Evolutionary conservation across 2,888 invertebrate species (phyloP), one percentile per base, ranked within the genome.

Genomic region (Eristalis pertinax): DNA sequence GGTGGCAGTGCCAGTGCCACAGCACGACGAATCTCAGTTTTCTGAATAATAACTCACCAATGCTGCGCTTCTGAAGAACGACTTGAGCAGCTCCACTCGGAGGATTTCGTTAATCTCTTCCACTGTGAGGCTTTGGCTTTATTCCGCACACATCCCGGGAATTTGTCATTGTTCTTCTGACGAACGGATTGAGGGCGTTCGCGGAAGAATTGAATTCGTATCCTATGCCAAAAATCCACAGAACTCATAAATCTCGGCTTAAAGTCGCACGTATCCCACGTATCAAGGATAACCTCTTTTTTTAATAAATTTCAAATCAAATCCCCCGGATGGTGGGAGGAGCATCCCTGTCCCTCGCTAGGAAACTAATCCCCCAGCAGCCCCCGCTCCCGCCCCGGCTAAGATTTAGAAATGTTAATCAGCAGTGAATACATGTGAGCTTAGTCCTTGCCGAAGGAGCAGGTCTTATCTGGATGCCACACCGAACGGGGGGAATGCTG

Each of bases 361-460:
- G 1, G 22, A 11, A n/a, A n/a, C 58, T 58, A 22, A 58, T 58
- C 58, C 64, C 35, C 35, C 64, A 32, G 24, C 15, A 65, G 38
- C 64, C 64, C 29, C 22, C 64, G n/a, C 38, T 19, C 38, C 4
- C 15, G 19, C 63, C 2, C 32, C 2, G 35, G 13, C 7, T n/a
- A 64, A 35, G 64, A 11, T 19, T 35, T 35, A 22, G 64, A 35
- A 65, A 38, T 65, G 35, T 38, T 32, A 35, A 64, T 64, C 38
- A 26, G 29, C 15, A 63, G 63, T 15, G 22, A 35, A 65, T 65
- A 10, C 22, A 35, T 50, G 41, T 50, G 11, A 35, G 22, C 35
- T 41, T 68, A 35, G 56, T 75, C 75, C 67, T 50, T 81, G 63
- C 38, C 41, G 63, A 64, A 70, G 29, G 38, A 75, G 41, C 15